A percentile compares a stretch with the other conserved stretches of the same genome.
These are phyloP conservation scores for Phyllotreta striolata DNA, from an alignment of 2,888 invertebrate species.

Conservation along the genomic window DNA sequence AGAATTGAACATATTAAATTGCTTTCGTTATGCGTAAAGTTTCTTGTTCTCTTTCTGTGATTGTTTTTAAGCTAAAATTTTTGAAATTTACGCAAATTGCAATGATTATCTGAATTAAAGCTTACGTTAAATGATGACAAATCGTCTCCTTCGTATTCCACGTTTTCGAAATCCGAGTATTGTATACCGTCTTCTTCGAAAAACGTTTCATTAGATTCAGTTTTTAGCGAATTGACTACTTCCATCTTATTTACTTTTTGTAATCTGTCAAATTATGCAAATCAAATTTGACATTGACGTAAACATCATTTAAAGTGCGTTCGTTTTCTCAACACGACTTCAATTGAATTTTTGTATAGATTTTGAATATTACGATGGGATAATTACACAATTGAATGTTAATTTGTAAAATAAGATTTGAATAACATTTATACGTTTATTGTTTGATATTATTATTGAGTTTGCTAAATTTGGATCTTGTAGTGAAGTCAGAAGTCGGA, in stretches of 20 bases:
- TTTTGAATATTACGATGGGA: no score
- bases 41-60: constrained; percentile 29
- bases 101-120: not conserved
- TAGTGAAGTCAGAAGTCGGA: no score
- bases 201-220: constrained; percentile 25
- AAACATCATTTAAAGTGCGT: no score
- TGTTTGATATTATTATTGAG: no score
- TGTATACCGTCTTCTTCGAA: constrained; percentile 30
- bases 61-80: constrained; percentile 22
- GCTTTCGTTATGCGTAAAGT: constrained; percentile 25
- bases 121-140: constrained; percentile 22
- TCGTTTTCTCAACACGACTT: no score
- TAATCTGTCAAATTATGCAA: not conserved
- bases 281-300: constrained; percentile 4
- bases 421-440: no score
- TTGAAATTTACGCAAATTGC: constrained; percentile 1
- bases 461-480: no score
- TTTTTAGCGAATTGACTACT: constrained; percentile 20
- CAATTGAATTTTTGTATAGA: no score
- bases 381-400: no score
- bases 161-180: constrained; percentile 33
- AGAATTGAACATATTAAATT: constrained; percentile 25
- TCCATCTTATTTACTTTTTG: constrained; percentile 1
- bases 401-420: no score
- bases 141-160: constrained; percentile 27